Percentiles rank a stretch among this genome's conserved stretches.
Evolutionary conservation across 35 echinoderm and acorn worm genomes (phyloP).

Genomic region (Hemicentrotus pulcherrimus): DNA sequence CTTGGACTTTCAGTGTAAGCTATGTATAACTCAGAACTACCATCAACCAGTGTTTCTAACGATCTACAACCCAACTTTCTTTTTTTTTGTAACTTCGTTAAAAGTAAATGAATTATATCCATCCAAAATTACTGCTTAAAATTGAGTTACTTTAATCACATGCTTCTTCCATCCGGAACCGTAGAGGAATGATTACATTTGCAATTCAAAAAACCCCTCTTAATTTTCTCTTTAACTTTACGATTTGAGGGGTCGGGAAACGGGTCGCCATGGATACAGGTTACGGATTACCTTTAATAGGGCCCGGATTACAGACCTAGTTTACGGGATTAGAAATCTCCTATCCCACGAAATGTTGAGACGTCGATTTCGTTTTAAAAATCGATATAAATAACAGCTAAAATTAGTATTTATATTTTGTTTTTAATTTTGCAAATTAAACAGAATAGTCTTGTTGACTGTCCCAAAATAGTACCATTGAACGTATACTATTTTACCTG

Average conservation of each 20-base stretch:
- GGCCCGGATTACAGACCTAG: not conserved
- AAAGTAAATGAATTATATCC: not conserved
- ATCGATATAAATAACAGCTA: too few relatives aligned
- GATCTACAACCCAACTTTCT: too few relatives aligned
- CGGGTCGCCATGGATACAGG: not conserved
- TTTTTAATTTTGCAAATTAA: too few relatives aligned
- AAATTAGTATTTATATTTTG: too few relatives aligned
- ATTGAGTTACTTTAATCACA: not conserved
- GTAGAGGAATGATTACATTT: not conserved
- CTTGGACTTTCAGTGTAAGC: too few relatives aligned
- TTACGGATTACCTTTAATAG: not conserved
- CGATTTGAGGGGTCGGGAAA: not conserved
- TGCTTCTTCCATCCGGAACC: not conserved
- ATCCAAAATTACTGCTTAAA: not conserved
- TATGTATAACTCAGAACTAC: too few relatives aligned
- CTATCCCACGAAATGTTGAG: not conserved
- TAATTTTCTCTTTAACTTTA: not conserved
- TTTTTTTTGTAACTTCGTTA: not conserved
- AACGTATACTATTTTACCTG: too few relatives aligned
- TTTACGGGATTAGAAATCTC: not conserved
- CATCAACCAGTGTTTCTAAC: too few relatives aligned
- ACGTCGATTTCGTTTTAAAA: too few relatives aligned
- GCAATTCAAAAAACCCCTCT: not conserved
- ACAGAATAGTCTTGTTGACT: too few relatives aligned
- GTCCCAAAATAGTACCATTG: too few relatives aligned